phyloP scores from a whole-genome alignment of 1,140 invertebrate genomes.

The Andricus grossulariae region DNA sequence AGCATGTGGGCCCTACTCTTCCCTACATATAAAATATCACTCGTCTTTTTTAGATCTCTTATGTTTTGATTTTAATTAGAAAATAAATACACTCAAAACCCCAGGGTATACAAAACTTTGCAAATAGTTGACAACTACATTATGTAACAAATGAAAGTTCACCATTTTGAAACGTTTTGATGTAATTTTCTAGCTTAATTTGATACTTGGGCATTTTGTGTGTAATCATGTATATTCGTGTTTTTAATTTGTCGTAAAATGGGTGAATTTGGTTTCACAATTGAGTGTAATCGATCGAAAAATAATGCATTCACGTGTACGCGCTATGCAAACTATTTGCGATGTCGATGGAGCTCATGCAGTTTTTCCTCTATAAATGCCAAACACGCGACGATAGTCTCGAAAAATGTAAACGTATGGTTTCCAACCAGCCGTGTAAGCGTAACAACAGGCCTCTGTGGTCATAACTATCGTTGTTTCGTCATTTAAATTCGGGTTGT shows the following conservation, averaged over 20 bases:
- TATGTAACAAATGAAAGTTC: too few relatives aligned
- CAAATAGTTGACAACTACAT: too few relatives aligned
- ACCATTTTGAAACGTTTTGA: too few relatives aligned
- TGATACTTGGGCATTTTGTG: too few relatives aligned
- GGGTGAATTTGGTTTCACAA: neutral
- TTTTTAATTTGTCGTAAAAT: neutral
- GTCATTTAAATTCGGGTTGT: slow-evolving; percentile 29
- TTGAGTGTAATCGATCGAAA: slow-evolving; percentile 1
- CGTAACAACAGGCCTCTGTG: neutral
- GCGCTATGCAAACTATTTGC: neutral
- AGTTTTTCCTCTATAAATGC: slow-evolving; percentile 10
- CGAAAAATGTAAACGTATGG: slow-evolving; percentile 25
- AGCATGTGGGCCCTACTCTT: too few relatives aligned
- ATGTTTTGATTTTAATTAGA: too few relatives aligned
- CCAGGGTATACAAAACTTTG: too few relatives aligned
- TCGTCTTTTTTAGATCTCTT: too few relatives aligned
- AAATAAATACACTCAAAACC: too few relatives aligned
- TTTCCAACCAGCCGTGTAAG: slow-evolving; percentile 8
- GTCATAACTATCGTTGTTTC: slow-evolving; percentile 22
- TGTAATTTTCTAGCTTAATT: too few relatives aligned
- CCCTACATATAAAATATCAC: too few relatives aligned
- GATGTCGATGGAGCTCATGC: neutral
- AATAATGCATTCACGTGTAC: neutral
- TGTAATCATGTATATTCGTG: too few relatives aligned
- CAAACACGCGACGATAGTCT: slow-evolving; percentile 22